phyloP scores from a whole-genome alignment of 2,113 vertebrate species.

The Dipodomys merriami region DNA sequence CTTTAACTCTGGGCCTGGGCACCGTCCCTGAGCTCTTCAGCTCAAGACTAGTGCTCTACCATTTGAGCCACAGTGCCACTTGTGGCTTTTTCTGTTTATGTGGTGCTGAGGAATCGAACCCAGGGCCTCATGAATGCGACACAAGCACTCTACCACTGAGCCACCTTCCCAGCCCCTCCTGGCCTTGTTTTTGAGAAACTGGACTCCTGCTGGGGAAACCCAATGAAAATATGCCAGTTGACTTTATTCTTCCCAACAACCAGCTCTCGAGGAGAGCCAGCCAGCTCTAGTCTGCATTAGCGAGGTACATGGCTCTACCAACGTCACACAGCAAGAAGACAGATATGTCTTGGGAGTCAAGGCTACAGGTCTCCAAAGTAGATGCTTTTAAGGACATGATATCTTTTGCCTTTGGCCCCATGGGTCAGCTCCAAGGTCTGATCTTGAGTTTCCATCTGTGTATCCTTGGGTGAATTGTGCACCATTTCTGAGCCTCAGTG shows the following conservation, averaged over 20 bases:
- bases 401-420: neutral
- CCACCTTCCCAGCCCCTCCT: too few species aligned
- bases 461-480: neutral
- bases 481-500: neutral
- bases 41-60: too few species aligned
- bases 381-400: neutral
- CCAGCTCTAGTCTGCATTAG: neutral
- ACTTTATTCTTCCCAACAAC: too few species aligned
- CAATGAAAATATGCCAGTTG: rapidly evolving
- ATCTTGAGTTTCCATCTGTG: neutral
- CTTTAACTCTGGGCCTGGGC: too few species aligned
- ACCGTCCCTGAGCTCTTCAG: too few species aligned
- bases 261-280: neutral
- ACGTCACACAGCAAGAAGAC: neutral
- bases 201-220: neutral
- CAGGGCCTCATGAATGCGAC: too few species aligned
- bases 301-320: neutral
- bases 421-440: neutral
- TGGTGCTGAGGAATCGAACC: too few species aligned
- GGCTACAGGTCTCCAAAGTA: neutral
- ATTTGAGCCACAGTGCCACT: too few species aligned
- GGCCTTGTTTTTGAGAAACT: neutral
- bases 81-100: too few species aligned
- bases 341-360: neutral
- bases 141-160: too few species aligned